Base-by-base conservation (phyloP, 2,888 invertebrate genomes). In the Crepidodera aurea region DNA sequence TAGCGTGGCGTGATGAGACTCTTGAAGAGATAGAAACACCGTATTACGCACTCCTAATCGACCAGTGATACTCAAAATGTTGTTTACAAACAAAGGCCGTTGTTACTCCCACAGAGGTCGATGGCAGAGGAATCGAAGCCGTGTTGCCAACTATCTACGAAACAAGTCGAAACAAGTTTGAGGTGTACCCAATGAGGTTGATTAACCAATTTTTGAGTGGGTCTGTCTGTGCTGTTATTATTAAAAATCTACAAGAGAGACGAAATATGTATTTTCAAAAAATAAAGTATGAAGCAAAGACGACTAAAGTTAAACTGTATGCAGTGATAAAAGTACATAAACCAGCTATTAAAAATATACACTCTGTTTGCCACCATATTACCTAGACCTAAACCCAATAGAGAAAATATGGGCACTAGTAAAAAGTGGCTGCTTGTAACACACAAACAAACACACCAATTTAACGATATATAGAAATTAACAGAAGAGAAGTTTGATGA, bases 1-100 rank as follows among this genome's bases (percentile, higher is more conserved):
- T 29, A 29, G 13, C 37, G 12, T 10, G 15, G 46, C 51, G 51
- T 51, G 51, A 51, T 18, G 51, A 34, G 51, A 37, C 37, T 37
- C 19, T 32, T 1, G 19, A 34, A 51, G 37, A 51, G 51, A 51
- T 51, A 51, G 32, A 19, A 51, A 51, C 61, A 61, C 61, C 55
- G 61, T 55, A 44, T 61, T 61, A 61, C 61, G 61, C 61, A 56
- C 61, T 34, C 46, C 39, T 29, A 19, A 44, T 25, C 18, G 19
- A 55, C 50, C 55, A 56, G 61, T 12, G 55, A 10, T 37, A 12
- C 55, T 56, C 56, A 61, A 61, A 61, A 61, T 55, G 61, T 61
- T 61, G 56, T 56, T 50, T 61, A 61, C 44, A 61, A 61, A 61
- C 60, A 60, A 60, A 54, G 51, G 61, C 40, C 44, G 55, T 54